A percentile compares a stretch with the other conserved stretches of the same genome.
Evolutionary conservation across 2,888 invertebrate genomes (phyloP).

Genomic region (Psylliodes chrysocephalus): DNA sequence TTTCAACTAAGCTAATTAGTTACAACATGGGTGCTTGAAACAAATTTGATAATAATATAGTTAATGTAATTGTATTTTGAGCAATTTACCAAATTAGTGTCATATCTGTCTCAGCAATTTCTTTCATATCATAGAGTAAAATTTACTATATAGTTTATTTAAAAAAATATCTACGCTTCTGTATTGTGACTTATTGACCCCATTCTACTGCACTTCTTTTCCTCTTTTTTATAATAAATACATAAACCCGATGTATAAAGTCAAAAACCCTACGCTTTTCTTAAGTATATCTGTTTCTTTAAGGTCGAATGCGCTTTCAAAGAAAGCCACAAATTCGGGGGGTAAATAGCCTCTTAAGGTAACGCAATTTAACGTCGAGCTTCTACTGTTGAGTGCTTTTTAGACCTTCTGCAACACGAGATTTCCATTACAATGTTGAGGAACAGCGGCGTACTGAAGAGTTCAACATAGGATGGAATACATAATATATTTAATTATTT

Average conservation of each 20-base stretch:
- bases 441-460: not conserved
- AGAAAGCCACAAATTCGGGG: slow-evolving; percentile 26
- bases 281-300: slow-evolving; percentile 4
- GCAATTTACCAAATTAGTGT: no score
- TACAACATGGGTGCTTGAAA: not conserved
- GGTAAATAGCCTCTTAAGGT: slow-evolving; percentile 20
- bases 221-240: no score
- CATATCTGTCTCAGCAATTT: no score
- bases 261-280: not conserved
- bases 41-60: no score
- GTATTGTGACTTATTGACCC: no score
- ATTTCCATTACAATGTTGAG: slow-evolving; percentile 17
- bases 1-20: not conserved
- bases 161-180: no score
- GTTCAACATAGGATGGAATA: no score
- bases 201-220: no score
- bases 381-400: slow-evolving; percentile 12
- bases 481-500: no score
- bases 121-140: no score
- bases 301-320: slow-evolving; percentile 4
- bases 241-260: not conserved
- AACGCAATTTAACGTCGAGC: slow-evolving; percentile 14
- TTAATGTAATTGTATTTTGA: no score
- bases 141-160: no score
- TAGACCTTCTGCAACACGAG: slow-evolving; percentile 18